Conservation (phyloP, 2,113 vertebrate species). For the Oryctolagus cuniculus region DNA sequence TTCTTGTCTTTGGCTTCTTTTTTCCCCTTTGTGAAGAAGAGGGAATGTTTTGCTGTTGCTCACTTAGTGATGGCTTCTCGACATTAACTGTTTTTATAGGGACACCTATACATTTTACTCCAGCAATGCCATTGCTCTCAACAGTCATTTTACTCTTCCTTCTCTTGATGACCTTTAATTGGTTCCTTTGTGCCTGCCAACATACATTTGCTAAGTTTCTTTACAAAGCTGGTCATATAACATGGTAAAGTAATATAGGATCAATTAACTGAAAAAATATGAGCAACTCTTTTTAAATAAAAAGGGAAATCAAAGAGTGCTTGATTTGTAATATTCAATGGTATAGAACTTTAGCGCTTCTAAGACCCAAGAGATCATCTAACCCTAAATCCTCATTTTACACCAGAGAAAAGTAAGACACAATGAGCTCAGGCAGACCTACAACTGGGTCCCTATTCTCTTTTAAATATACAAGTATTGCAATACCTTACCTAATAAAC, state of each 20-base stretch:
- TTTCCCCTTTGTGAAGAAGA: not conserved
- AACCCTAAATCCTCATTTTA: not conserved
- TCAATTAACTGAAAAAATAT: not conserved
- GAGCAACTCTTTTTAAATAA: not conserved
- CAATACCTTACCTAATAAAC: not conserved
- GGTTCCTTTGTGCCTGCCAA: not conserved
- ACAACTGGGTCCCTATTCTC: not conserved
- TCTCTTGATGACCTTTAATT: not conserved
- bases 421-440: not conserved
- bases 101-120: not conserved
- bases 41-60: not conserved
- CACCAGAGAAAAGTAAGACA: not conserved
- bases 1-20: not conserved
- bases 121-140: not conserved
- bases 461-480: not conserved
- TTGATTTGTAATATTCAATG: conserved; percentile 11
- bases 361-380: not conserved
- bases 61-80: not conserved
- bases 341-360: not conserved
- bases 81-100: not conserved
- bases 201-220: not conserved
- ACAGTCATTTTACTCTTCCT: not conserved
- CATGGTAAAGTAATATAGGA: not conserved
- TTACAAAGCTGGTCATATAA: not conserved
- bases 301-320: not conserved